phyloP scores from a whole-genome alignment of 2,797 vertebrate species.

The Gymnocypris eckloni region DNA sequence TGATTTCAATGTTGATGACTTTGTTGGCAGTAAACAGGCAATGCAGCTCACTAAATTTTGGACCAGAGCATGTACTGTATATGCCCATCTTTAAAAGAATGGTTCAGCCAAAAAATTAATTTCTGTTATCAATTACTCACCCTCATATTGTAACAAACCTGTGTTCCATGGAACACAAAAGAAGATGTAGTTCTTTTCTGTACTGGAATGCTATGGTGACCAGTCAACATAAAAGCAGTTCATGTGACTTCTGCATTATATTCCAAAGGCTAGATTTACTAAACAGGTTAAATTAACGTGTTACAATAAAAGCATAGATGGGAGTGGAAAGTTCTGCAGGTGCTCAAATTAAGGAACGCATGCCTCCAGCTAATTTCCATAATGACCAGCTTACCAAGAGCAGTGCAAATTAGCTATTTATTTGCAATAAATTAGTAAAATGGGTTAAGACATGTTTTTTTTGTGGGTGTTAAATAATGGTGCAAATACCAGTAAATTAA shows the following conservation, averaged over 20 bases:
- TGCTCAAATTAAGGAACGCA: not conserved
- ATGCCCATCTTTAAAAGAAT: not conserved
- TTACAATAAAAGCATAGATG: not conserved
- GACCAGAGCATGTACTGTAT: not conserved
- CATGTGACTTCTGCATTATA: not conserved
- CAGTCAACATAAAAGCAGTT: not conserved
- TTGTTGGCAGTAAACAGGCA: too few species aligned
- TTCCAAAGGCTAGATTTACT: not conserved
- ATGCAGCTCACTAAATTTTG: too few species aligned
- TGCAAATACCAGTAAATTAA: not conserved
- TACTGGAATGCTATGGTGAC: not conserved
- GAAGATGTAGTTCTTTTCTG: not conserved
- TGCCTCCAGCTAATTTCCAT: not conserved
- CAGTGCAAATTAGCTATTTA: not conserved
- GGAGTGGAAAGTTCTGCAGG: not conserved
- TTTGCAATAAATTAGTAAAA: not conserved
- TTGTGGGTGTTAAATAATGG: not conserved
- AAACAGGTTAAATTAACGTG: not conserved
- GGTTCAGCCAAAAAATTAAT: not conserved
- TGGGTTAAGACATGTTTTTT: not conserved
- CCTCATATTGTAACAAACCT: not conserved
- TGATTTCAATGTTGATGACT: too few species aligned
- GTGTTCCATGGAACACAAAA: not conserved
- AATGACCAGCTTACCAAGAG: not conserved
- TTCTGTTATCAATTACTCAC: not conserved